A percentile compares a stretch with the other conserved stretches of the same genome.
Conservation (phyloP, 2,888 invertebrate genomes). For the Crossocerus cetratus region DNA sequence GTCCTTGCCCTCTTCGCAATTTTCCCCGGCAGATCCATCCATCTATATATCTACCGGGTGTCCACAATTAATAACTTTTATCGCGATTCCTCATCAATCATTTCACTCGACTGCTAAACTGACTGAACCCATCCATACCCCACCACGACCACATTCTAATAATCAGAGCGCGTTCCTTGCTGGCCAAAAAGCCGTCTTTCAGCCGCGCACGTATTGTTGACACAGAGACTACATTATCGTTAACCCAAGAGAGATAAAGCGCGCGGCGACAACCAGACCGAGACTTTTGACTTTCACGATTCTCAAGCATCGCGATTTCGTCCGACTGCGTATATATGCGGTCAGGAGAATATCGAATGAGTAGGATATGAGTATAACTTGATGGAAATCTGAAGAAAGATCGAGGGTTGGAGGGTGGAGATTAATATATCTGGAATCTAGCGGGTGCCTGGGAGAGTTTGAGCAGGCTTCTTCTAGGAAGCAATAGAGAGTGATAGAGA, state of each 20-base stretch:
- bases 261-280: background rate
- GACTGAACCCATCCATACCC: background rate
- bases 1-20: conserved; percentile 3
- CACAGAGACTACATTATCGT: background rate
- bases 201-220: background rate
- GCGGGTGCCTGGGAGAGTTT: background rate
- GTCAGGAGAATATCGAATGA: background rate
- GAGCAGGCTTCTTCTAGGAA: background rate
- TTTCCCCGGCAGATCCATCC: background rate
- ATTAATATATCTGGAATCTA: background rate
- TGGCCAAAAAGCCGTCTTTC: background rate
- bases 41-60: background rate
- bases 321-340: too few relatives aligned
- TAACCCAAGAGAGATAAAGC: background rate
- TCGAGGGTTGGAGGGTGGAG: background rate
- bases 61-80: background rate
- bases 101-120: background rate
- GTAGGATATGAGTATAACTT: background rate
- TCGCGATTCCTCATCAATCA: background rate
- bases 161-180: background rate
- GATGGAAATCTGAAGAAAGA: background rate
- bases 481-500: background rate
- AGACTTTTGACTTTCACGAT: background rate
- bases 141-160: background rate
- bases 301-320: background rate